Evolutionary conservation across 2,113 vertebrate genomes (phyloP).

Genomic region (Rhea americana): DNA sequence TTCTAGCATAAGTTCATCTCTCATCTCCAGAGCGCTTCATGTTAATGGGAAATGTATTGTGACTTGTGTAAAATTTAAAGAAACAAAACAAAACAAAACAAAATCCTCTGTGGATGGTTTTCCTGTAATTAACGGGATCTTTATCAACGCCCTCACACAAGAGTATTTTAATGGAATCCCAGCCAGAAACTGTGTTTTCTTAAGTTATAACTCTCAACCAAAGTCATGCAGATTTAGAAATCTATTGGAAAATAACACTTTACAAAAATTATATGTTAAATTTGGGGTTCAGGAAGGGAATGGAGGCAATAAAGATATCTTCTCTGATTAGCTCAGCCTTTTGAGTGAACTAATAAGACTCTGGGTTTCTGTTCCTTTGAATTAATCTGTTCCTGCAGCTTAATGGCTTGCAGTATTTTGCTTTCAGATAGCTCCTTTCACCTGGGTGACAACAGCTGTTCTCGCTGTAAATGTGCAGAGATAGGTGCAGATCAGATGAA

Average conservation of each 20-base stretch:
- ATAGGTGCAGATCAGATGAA: not conserved
- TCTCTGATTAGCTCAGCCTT: not conserved
- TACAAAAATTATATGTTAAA: not conserved
- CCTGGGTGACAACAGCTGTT: not conserved
- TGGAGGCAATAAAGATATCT: not conserved
- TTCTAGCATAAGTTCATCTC: not conserved
- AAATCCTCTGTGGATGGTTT: not conserved
- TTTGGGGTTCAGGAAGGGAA: not conserved
- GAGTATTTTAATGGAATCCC: not conserved
- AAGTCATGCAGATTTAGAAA: not conserved
- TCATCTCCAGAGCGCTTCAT: not conserved
- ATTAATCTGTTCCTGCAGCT: not conserved
- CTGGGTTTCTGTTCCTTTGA: not conserved
- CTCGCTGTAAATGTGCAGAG: not conserved
- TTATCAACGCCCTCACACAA: not conserved
- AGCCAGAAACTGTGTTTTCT: not conserved
- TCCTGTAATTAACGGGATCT: not conserved
- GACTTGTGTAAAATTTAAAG: not conserved
- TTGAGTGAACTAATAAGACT: not conserved
- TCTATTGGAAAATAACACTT: not conserved
- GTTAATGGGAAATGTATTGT: not conserved
- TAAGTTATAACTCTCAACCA: not conserved
- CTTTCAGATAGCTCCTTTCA: not conserved
- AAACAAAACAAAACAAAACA: not conserved
- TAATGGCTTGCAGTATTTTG: not conserved